phyloP scores from a whole-genome alignment of 2,113 vertebrate genomes.

The Hepsetus odoe region DNA sequence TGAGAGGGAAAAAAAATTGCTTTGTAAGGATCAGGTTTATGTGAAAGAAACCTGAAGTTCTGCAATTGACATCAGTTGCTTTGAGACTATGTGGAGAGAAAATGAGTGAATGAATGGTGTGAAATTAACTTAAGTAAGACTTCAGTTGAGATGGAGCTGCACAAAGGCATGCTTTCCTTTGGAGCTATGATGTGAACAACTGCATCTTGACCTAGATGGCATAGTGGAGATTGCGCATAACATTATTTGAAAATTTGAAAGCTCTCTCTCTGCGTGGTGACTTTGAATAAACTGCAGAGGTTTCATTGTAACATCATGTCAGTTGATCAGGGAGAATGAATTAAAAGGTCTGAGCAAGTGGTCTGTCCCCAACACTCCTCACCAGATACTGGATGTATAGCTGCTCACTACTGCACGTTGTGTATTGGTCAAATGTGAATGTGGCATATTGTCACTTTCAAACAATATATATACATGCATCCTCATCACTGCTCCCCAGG shows the following conservation, averaged over 20 bases:
- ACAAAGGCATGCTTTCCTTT: background rate
- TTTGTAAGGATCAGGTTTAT: background rate
- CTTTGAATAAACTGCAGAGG: background rate
- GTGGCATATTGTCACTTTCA: no score
- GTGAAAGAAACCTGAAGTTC: background rate
- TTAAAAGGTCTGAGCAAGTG: no score
- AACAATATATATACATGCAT: no score
- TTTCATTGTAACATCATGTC: background rate
- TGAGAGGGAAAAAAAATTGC: background rate
- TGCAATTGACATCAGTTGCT: background rate
- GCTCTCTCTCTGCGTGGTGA: background rate
- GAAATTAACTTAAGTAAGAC: constrained; percentile 9
- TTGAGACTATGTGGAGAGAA: background rate
- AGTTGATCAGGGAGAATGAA: background rate
- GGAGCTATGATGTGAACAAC: constrained; percentile 14
- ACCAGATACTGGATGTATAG: no score
- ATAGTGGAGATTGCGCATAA: background rate
- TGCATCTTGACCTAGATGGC: background rate
- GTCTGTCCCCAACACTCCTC: no score
- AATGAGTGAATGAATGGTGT: background rate
- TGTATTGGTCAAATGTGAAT: no score
- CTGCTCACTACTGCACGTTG: no score
- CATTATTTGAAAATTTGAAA: background rate
- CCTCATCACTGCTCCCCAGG: no score
- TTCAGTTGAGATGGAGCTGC: background rate